These are phyloP conservation scores for Poeciliopsis presidionis DNA, from an alignment of 2,797 vertebrate genomes.

Conservation along the genomic window DNA sequence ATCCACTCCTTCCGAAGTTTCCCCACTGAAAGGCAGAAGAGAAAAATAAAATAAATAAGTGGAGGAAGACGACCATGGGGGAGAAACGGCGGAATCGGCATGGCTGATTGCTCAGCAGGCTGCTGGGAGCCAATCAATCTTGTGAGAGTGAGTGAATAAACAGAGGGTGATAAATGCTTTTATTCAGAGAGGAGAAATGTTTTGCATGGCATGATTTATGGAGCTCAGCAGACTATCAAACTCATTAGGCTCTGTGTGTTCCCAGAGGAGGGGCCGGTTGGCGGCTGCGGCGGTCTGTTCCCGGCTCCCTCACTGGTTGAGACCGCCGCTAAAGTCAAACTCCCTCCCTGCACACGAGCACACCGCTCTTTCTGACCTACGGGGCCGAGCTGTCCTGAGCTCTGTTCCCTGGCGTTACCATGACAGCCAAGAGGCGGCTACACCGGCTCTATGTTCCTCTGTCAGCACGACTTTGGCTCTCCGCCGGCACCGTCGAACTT, in stretches of 20 bases:
- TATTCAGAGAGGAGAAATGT: constrained; percentile 99
- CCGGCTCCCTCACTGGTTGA: constrained; percentile 55
- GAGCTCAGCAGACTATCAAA: constrained; percentile 99
- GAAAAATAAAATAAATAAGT: constrained; percentile 60
- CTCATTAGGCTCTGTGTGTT: constrained; percentile 97
- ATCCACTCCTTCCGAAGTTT: constrained; percentile 99
- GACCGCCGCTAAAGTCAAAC: constrained; percentile 48
- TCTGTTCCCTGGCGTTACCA: constrained; percentile 46
- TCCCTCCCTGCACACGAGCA: constrained; percentile 47
- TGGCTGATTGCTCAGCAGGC: constrained; percentile 91
- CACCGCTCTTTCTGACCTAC: constrained; percentile 52
- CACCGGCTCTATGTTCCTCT: constrained; percentile 49
- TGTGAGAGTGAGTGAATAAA: constrained; percentile 98
- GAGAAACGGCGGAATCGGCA: constrained; percentile 79
- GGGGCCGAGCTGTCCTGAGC: constrained; percentile 37
- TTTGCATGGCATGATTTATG: constrained; percentile 99
- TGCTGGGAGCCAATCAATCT: constrained; percentile 96
- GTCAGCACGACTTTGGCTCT: constrained; percentile 57
- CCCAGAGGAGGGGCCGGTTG: constrained; percentile 90
- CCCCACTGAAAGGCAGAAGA: constrained; percentile 88
- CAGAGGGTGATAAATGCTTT: constrained; percentile 99
- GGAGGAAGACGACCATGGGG: constrained; percentile 58
- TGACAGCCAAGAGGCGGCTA: constrained; percentile 33
- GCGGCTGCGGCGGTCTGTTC: constrained; percentile 79
- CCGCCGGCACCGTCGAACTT: constrained; percentile 18